These are phyloP conservation scores for Oncorhynchus keta DNA, from an alignment of 2,113 vertebrate species.

Conservation along the genomic window DNA sequence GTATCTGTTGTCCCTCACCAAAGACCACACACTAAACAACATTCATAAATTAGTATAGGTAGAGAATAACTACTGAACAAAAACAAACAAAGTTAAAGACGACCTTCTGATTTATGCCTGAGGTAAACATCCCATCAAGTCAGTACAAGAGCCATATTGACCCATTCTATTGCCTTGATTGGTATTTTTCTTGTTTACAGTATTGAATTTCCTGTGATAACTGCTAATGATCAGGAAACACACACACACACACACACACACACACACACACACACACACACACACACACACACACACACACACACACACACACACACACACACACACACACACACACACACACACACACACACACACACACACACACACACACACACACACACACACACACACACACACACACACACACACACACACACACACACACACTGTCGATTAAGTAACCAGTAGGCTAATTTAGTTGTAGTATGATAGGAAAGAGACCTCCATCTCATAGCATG, in stretches of 20 bases:
- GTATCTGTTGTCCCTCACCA: neutral
- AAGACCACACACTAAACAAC: neutral
- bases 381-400: too few species aligned
- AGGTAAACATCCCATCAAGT: conserved; percentile 4
- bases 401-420: too few species aligned
- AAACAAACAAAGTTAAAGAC: conserved; percentile 4
- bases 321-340: too few species aligned
- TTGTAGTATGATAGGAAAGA: neutral
- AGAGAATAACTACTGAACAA: too few species aligned
- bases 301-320: too few species aligned
- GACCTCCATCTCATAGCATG: neutral
- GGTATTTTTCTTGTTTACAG: conserved; percentile 18
- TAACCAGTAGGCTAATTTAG: neutral
- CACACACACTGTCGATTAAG: neutral
- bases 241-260: too few species aligned
- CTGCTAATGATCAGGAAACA: conserved; percentile 10
- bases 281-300: too few species aligned
- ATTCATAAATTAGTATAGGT: neutral
- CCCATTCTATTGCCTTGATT: conserved; percentile 14
- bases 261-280: too few species aligned
- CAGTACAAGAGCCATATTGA: neutral
- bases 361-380: too few species aligned
- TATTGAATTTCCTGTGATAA: too few species aligned
- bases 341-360: too few species aligned
- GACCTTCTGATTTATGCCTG: neutral